phyloP scores from a whole-genome alignment of 2,113 vertebrate genomes.

The Physeter macrocephalus region DNA sequence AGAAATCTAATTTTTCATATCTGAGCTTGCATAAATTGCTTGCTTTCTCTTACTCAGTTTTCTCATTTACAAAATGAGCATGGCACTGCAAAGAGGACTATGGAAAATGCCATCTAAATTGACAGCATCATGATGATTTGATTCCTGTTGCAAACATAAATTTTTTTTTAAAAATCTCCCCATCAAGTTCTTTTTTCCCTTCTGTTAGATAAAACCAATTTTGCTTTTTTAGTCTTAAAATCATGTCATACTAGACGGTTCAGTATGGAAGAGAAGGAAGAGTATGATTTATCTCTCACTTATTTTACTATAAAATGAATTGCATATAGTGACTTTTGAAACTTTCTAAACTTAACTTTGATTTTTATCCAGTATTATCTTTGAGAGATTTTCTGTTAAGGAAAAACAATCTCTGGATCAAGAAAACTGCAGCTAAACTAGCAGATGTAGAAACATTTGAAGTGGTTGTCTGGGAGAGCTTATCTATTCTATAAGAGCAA shows the following conservation, averaged over 20 bases:
- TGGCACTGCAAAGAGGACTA: not conserved
- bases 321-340: not conserved
- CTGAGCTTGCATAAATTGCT: slow-evolving; percentile 3
- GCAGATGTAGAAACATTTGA: not conserved
- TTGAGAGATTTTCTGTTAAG: slow-evolving; percentile 7
- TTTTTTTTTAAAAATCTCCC: not conserved
- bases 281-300: not conserved
- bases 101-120: slow-evolving; percentile 36
- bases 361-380: not conserved
- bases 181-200: not conserved
- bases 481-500: not conserved
- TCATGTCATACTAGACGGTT: not conserved
- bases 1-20: slow-evolving; percentile 45
- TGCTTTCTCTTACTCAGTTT: slow-evolving; percentile 46
- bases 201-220: slow-evolving; percentile 40
- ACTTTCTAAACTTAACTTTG: not conserved
- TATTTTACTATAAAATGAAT: slow-evolving; percentile 32
- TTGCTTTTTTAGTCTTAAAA: slow-evolving; percentile 29
- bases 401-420: slow-evolving; percentile 11
- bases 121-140: slow-evolving; percentile 42
- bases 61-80: slow-evolving; percentile 25
- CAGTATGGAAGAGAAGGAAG: not conserved
- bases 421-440: not conserved
- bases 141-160: slow-evolving; percentile 16
- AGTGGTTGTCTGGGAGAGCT: not conserved